Percentiles rank a stretch among this genome's conserved stretches.
These are phyloP conservation scores for Chaetura pelagica DNA, from an alignment of 2,113 vertebrate genomes.

Conservation along the genomic window DNA sequence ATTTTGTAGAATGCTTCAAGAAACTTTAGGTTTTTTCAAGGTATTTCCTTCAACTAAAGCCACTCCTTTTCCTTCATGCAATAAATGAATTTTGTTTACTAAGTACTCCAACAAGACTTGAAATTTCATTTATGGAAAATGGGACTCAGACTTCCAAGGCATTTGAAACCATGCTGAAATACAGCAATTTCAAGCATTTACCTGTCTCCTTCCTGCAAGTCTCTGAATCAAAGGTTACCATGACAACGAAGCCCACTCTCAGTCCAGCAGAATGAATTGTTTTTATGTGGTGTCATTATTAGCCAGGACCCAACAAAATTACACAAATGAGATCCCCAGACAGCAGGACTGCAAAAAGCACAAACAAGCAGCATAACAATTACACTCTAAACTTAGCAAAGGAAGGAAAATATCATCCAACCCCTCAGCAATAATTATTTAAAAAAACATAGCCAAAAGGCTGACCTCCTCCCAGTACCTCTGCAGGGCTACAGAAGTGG, in stretches of 20 bases:
- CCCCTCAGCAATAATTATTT: background rate
- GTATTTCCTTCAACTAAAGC: background rate
- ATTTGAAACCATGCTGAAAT: slow-evolving; percentile 49
- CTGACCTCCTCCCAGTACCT: background rate
- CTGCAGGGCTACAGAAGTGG: background rate
- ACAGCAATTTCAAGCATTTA: slow-evolving; percentile 63
- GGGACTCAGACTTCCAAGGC: background rate
- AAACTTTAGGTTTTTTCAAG: background rate
- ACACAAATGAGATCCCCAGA: slow-evolving; percentile 28
- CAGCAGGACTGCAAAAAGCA: background rate
- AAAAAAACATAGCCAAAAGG: accelerated
- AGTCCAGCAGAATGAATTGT: background rate
- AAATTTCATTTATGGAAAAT: slow-evolving; percentile 45
- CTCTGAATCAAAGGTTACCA: slow-evolving; percentile 56
- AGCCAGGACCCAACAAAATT: slow-evolving; percentile 22
- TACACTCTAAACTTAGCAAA: background rate
- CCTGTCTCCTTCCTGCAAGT: slow-evolving; percentile 19
- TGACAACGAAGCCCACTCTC: slow-evolving; percentile 37
- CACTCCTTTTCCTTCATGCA: background rate
- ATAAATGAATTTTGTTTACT: slow-evolving; percentile 50
- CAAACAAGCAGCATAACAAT: background rate
- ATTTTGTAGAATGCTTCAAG: background rate
- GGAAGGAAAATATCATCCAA: background rate
- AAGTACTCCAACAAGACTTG: slow-evolving; percentile 39
- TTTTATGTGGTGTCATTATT: background rate